phyloP scores from a whole-genome alignment of 1,140 invertebrate genomes.

The Oreohelix idahoensis region DNA sequence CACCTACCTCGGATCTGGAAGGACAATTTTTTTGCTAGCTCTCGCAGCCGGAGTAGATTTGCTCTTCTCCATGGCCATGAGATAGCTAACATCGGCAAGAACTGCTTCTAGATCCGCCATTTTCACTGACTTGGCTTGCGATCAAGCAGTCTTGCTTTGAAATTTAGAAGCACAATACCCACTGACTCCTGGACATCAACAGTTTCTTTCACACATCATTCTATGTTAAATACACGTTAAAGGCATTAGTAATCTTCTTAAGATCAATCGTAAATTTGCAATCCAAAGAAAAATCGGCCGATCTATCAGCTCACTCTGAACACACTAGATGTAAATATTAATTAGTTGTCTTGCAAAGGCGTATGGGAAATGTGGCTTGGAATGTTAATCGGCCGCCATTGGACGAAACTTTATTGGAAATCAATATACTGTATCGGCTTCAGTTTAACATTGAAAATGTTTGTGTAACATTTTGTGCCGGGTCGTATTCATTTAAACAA shows the following conservation, averaged over 20 bases:
- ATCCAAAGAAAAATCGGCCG: not conserved
- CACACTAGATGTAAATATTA: slow-evolving; percentile 43
- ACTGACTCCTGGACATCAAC: slow-evolving; percentile 16
- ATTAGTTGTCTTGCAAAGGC: slow-evolving; percentile 51
- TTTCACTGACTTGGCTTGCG: slow-evolving; percentile 60
- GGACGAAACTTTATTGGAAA: not conserved
- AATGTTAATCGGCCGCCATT: slow-evolving; percentile 29
- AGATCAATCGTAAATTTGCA: not conserved
- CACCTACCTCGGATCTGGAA: slow-evolving; percentile 96
- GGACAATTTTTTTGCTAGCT: slow-evolving; percentile 98
- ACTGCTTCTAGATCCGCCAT: slow-evolving; percentile 99
- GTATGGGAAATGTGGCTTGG: slow-evolving; percentile 48
- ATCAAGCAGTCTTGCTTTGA: slow-evolving; percentile 41
- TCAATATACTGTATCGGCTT: not conserved
- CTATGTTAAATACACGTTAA: not conserved
- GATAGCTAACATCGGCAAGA: slow-evolving; percentile 99
- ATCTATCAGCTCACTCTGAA: not conserved
- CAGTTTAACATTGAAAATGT: not conserved
- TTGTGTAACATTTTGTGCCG: too few relatives aligned
- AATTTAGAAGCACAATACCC: not conserved
- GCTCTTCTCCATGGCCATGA: slow-evolving; percentile 99
- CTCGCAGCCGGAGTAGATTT: slow-evolving; percentile 99
- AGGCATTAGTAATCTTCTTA: slow-evolving; percentile 6
- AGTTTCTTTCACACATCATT: slow-evolving; percentile 8
- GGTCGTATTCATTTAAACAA: too few relatives aligned